Percentiles rank a stretch among this genome's conserved stretches.
Conservation (phyloP, 2,888 invertebrate species). For the Nemotelus nigrinus region DNA sequence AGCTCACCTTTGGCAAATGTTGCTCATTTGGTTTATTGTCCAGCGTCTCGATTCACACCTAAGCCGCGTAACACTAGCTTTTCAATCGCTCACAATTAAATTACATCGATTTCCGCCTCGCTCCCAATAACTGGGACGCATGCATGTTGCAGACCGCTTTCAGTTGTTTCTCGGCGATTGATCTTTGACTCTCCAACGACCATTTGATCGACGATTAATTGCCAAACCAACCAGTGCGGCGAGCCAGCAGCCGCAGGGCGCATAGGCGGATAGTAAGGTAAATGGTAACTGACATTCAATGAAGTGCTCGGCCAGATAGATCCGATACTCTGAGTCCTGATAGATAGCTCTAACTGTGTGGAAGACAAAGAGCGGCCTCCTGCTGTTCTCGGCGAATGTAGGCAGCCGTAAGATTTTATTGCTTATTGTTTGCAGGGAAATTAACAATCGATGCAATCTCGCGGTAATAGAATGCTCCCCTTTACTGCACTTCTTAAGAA, state of each 20-base stretch:
- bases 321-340: neutral
- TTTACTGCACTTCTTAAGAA: too few species aligned
- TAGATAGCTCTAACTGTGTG: neutral
- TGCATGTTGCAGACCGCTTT: neutral
- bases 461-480: too few species aligned
- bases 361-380: slow-evolving; percentile 20
- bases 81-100: too few species aligned
- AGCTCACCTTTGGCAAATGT: too few species aligned
- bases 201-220: slow-evolving; percentile 27
- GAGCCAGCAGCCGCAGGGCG: neutral
- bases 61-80: too few species aligned
- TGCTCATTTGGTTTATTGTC: too few species aligned
- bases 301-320: slow-evolving; percentile 13
- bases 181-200: slow-evolving; percentile 31
- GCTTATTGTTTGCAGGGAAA: too few species aligned
- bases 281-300: neutral
- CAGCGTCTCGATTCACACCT: too few species aligned
- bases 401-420: slow-evolving; percentile 22
- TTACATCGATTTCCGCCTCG: neutral
- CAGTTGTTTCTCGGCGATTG: slow-evolving; percentile 29
- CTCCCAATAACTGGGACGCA: neutral
- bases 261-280: neutral
- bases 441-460: too few species aligned
- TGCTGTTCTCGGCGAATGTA: slow-evolving; percentile 28
- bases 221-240: neutral